These are phyloP conservation scores for Neodon shergylaensis DNA, from an alignment of 2,113 vertebrate genomes.

Conservation along the genomic window DNA sequence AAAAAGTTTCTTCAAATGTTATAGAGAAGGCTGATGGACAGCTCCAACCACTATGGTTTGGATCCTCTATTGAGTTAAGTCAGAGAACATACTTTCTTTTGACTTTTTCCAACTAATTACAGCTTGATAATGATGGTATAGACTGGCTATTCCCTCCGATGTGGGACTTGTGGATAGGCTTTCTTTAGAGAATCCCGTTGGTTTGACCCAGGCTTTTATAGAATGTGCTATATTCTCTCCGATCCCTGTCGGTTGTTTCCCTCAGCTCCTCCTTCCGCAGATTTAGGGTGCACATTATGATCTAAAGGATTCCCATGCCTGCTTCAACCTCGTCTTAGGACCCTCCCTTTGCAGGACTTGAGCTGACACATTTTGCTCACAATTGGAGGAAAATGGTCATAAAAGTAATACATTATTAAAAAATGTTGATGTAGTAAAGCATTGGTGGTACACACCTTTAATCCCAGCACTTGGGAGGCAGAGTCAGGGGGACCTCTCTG, in stretches of 20 bases:
- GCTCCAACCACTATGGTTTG: background rate
- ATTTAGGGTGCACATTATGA: background rate
- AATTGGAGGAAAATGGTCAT: background rate
- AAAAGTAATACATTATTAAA: background rate
- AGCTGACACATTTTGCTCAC: background rate
- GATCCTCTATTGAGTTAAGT: background rate
- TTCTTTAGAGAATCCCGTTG: background rate
- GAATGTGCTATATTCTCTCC: background rate
- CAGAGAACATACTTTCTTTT: background rate
- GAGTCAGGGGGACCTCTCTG: too few relatives aligned
- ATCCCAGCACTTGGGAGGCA: too few relatives aligned
- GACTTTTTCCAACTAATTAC: background rate
- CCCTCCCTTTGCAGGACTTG: background rate
- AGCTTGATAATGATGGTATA: background rate
- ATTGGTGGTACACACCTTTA: too few relatives aligned
- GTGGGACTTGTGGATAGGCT: background rate
- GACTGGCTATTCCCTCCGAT: background rate
- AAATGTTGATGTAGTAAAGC: background rate
- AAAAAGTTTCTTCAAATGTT: background rate
- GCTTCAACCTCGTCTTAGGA: background rate
- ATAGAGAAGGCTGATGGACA: background rate
- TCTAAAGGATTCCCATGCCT: background rate
- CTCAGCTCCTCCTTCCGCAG: background rate
- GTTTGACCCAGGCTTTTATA: background rate
- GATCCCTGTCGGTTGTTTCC: background rate